These are phyloP conservation scores for Coptodon rendalli DNA, from an alignment of 2,113 vertebrate genomes.

Conservation along the genomic window DNA sequence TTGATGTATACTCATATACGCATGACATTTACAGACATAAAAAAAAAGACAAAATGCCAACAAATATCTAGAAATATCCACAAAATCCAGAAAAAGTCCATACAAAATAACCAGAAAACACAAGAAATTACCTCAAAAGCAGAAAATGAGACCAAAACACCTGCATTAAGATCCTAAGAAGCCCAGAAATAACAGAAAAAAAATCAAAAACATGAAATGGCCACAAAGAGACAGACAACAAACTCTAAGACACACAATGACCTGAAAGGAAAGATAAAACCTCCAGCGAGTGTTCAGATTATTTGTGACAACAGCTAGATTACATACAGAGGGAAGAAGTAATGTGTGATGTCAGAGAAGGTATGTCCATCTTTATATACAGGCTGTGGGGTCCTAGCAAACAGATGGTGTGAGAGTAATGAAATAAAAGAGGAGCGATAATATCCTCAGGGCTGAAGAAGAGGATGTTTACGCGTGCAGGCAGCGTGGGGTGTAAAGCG, in stretches of 20 bases:
- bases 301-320: neutral
- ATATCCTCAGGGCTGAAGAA: neutral
- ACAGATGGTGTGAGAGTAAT: neutral
- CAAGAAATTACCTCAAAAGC: neutral
- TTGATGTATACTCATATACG: neutral
- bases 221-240: neutral
- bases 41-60: neutral
- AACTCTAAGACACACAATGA: neutral
- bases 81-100: fast-evolving
- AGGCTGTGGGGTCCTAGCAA: neutral
- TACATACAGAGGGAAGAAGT: neutral
- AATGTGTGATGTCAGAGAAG: neutral
- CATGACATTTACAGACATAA: fast-evolving
- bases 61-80: neutral
- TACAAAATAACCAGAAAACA: neutral
- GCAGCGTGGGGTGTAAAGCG: neutral
- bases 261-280: neutral
- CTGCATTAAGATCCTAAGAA: fast-evolving
- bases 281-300: neutral
- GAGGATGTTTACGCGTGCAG: neutral
- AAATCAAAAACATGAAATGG: neutral
- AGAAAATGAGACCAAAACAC: neutral
- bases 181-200: fast-evolving
- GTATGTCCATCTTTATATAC: neutral
- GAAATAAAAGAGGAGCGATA: neutral